Evolutionary conservation across 2,113 vertebrate species (phyloP).

Genomic region (Nothoprocta pentlandii): DNA sequence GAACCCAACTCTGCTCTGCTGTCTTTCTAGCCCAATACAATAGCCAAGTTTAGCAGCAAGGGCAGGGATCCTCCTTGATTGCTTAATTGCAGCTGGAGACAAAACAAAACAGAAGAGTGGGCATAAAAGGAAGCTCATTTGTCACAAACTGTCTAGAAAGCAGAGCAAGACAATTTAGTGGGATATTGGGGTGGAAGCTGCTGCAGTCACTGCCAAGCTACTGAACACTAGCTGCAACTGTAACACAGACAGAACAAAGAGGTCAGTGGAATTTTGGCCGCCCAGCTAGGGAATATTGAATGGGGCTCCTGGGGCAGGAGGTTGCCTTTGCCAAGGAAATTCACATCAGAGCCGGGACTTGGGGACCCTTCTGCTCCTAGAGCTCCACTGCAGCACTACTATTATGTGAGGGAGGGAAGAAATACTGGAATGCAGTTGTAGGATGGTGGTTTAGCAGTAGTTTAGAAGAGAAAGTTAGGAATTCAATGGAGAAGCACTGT

Average conservation of each 20-base stretch:
- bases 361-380: neutral
- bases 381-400: neutral
- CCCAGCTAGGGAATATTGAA: neutral
- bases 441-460: too few relatives aligned
- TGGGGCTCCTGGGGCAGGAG: neutral
- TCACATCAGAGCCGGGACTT: neutral
- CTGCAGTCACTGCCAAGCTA: neutral
- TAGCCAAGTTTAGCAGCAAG: neutral
- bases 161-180: neutral
- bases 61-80: neutral
- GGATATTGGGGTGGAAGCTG: neutral
- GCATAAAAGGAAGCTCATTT: conserved; percentile 16
- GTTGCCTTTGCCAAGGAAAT: neutral
- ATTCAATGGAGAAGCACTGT: neutral
- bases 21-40: neutral
- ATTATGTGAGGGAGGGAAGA: neutral
- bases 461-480: too few relatives aligned
- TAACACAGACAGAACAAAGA: neutral
- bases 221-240: neutral
- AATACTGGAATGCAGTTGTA: neutral
- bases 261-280: neutral
- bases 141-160: conserved; percentile 48
- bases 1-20: neutral
- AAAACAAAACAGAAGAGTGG: neutral
- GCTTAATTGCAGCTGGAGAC: conserved; percentile 33